Conservation (phyloP, 1,140 invertebrate genomes). For the Apolygus lucorum region DNA sequence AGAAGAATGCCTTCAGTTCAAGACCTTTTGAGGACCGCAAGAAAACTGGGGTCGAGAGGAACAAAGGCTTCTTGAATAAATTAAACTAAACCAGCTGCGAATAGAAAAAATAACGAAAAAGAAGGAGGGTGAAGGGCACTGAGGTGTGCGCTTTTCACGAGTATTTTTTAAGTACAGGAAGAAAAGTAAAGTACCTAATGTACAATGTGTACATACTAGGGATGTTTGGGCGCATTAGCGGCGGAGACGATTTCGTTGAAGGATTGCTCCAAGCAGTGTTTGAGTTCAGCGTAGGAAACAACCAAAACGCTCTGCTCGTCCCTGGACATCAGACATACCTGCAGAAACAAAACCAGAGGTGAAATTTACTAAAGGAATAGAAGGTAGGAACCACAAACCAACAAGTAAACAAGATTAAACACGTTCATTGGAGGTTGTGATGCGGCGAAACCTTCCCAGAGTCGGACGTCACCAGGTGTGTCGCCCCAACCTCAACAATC, state of each 20-base stretch:
- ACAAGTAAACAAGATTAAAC: too few species aligned
- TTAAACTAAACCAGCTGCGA: too few species aligned
- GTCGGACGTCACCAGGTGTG: too few species aligned
- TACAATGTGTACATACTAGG: background rate
- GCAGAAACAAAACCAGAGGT: constrained; percentile 30
- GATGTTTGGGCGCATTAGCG: constrained; percentile 35
- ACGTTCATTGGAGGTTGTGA: too few species aligned
- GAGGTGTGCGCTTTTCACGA: background rate
- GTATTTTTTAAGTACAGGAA: background rate
- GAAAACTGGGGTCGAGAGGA: too few species aligned
- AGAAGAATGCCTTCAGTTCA: too few species aligned
- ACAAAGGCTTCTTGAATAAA: too few species aligned
- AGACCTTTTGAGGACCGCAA: too few species aligned
- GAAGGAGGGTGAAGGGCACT: background rate
- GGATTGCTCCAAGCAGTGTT: constrained; percentile 86
- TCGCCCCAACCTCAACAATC: too few species aligned
- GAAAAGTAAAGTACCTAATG: too few species aligned
- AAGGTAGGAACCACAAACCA: too few species aligned
- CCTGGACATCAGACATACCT: constrained; percentile 90
- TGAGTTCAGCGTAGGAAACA: constrained; percentile 87
- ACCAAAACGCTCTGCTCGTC: constrained; percentile 94
- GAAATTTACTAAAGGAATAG: background rate
- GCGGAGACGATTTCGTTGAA: constrained; percentile 72
- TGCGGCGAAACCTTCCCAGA: too few species aligned
- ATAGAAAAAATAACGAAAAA: background rate